Conservation (phyloP, 2,113 vertebrate species). For the Microcebus tavaratra region DNA sequence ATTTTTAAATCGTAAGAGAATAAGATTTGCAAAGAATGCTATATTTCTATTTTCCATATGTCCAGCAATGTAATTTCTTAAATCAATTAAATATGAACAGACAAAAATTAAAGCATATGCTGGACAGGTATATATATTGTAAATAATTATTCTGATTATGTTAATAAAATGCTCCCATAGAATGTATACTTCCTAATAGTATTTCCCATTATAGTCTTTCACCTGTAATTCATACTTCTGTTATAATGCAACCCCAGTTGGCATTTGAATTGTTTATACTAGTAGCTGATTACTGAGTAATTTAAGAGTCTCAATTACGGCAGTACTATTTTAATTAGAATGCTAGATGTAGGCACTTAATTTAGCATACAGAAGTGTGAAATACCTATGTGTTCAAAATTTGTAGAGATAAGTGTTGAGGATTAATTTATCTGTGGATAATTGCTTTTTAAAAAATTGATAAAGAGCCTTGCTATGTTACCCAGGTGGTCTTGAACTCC, state of each 20-base stretch:
- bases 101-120: conserved; percentile 13
- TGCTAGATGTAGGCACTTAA: conserved; percentile 10
- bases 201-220: background rate
- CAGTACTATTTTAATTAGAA: conserved; percentile 53
- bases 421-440: background rate
- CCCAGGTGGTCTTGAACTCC: too few relatives aligned
- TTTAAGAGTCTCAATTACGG: conserved; percentile 37
- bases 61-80: background rate
- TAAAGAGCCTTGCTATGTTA: too few relatives aligned
- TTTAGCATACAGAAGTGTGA: conserved; percentile 50
- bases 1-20: conserved; percentile 14
- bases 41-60: background rate
- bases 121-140: background rate
- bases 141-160: conserved; percentile 35
- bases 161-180: background rate
- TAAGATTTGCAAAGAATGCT: background rate
- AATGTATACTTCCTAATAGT: background rate
- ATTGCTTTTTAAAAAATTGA: background rate
- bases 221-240: background rate
- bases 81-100: conserved; percentile 18
- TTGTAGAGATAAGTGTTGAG: conserved; percentile 41
- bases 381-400: conserved; percentile 13
- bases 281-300: conserved; percentile 53
- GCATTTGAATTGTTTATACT: conserved; percentile 59
- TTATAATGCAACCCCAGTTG: background rate